Evolutionary conservation across 2,888 invertebrate genomes (phyloP), one percentile per base, ranked within the genome.

Genomic region (Schizaphis graminum): DNA sequence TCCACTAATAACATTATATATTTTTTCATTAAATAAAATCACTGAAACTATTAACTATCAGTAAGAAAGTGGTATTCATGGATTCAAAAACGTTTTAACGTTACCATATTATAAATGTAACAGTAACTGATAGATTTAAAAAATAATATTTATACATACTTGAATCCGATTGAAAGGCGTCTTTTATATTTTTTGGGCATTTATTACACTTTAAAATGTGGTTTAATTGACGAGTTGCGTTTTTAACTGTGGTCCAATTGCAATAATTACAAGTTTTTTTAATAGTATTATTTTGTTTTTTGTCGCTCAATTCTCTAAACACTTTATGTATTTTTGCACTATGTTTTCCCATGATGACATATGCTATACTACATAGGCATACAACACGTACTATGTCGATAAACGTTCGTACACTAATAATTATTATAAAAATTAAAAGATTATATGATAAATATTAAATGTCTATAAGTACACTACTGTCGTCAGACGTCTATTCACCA

Each of bases 231-330:
- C 47, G 47, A 47, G 47, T 47, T 47, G 47, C 47, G 5, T 47
- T 47, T 47, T 47, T 47, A 4, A 47, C 47, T 47, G 47, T 56
- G 47, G 85, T 85, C 85, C 85, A 44, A 47, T 85, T 85, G 85
- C 85, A 86, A 86, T 86, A 86, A 47, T 86, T 86, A 86, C 85
- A 86, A 47, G 85, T 47, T 86, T 86, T 86, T 86, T 86, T 47
- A 86, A 86, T 47, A 28, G 28, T 86, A 86, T 86, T 86, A 86
- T 86, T 86, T 47, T 86, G 47, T 44, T 86, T 86, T 86, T 57
- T 57, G 26, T 57, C 57, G 10, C 26, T 57, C 47, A 47, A 86
- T 86, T 86, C 86, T 28, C 86, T 47, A 86, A 86, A 86, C 86
- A 49, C 86, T 86, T 86, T 86, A 86, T 86, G 86, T 86, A 86